Evolutionary conservation across 2,888 invertebrate genomes (phyloP).

Genomic region (Hypolimnas misippus): DNA sequence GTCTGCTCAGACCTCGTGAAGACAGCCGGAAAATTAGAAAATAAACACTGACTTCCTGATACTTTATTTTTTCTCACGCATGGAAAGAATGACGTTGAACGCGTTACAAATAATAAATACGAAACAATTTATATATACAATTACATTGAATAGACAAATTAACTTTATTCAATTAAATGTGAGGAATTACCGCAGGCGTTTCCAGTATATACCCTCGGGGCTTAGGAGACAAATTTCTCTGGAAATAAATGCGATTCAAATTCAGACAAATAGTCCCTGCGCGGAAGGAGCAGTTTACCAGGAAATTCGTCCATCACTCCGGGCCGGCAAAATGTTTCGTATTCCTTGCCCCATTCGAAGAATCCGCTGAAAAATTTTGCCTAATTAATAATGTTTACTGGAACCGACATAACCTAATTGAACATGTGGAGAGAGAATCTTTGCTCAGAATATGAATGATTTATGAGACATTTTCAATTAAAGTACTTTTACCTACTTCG

Average conservation of each 20-base stretch:
- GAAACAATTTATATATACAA: conserved; percentile 30
- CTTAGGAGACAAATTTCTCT: conserved; percentile 81
- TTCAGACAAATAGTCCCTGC: conserved; percentile 82
- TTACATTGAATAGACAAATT: conserved; percentile 43
- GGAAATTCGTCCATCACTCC: conserved; percentile 82
- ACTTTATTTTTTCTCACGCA: conserved; percentile 35
- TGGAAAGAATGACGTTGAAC: conserved; percentile 14
- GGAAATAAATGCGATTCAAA: conserved; percentile 83
- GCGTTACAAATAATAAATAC: conserved; percentile 29
- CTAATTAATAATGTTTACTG: conserved; percentile 48
- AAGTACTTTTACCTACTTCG: too few species aligned
- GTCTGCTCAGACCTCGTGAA: conserved; percentile 63
- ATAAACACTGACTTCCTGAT: conserved; percentile 59
- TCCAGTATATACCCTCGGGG: conserved; percentile 68
- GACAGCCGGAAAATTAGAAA: conserved; percentile 83
- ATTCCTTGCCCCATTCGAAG: conserved; percentile 54
- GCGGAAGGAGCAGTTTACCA: conserved; percentile 80
- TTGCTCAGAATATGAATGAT: too few species aligned
- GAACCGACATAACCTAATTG: not conserved
- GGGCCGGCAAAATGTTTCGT: conserved; percentile 69
- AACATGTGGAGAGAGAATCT: conserved; percentile 4
- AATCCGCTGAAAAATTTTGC: conserved; percentile 37
- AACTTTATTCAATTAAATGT: conserved; percentile 77
- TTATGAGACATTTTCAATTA: too few species aligned
- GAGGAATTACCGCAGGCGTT: conserved; percentile 65